These are phyloP conservation scores for Nettapus auritus DNA, from an alignment of 2,113 vertebrate genomes.

Conservation along the genomic window DNA sequence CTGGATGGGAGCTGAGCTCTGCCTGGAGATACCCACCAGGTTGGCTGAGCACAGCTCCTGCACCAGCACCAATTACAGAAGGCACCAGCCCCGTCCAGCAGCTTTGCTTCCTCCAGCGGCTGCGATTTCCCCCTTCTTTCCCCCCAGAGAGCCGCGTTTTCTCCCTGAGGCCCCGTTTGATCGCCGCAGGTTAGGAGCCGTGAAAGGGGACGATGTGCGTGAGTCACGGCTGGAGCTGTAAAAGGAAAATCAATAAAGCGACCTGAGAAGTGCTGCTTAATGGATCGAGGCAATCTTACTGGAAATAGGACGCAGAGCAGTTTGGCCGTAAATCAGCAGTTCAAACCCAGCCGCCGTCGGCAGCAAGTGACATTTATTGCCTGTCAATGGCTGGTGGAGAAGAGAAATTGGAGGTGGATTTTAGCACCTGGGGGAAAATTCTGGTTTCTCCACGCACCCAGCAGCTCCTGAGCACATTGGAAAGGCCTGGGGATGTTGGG, in stretches of 20 bases:
- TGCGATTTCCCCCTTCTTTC: background rate
- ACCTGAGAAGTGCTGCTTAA: constrained; percentile 47
- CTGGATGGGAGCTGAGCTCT: accelerated
- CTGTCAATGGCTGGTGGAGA: background rate
- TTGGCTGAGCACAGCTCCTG: background rate
- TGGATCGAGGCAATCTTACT: constrained; percentile 48
- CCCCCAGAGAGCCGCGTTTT: background rate
- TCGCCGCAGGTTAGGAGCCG: background rate
- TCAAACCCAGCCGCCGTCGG: background rate
- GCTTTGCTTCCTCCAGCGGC: background rate
- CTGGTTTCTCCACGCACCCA: background rate
- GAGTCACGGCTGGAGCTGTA: constrained; percentile 34
- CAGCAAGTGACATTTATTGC: background rate
- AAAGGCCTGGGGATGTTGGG: background rate
- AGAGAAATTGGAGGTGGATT: background rate
- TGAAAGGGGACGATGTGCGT: constrained; percentile 21
- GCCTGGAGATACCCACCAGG: background rate
- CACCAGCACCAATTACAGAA: background rate
- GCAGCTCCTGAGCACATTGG: background rate
- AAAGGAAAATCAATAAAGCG: constrained; percentile 57
- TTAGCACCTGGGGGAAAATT: background rate
- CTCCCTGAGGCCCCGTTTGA: background rate
- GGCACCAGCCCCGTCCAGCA: background rate
- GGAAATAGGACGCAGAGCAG: constrained; percentile 20
- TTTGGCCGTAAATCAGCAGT: background rate